Base-by-base conservation (phyloP, 2,113 vertebrate genomes). In the Lutjanus erythropterus region DNA sequence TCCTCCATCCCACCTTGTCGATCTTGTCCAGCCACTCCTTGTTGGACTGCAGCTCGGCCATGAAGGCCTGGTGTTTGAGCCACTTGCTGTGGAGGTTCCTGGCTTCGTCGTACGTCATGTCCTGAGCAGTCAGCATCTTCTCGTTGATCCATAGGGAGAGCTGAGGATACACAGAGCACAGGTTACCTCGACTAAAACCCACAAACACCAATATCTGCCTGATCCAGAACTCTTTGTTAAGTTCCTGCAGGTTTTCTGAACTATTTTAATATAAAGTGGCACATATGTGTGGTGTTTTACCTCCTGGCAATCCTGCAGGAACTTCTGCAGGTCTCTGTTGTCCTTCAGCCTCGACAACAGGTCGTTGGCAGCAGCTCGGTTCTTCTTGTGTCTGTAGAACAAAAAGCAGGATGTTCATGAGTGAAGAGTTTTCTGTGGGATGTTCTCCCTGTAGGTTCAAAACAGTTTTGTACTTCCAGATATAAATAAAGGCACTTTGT, bases 1-100 rank as follows among this genome's bases (percentile, higher is more conserved):
- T 10, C 8, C 44, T 46, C 23, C 31, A 25, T 4, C 49, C 5
- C 8, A 29, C 98, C 97, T 98, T 98, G 89, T 99, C 95, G 69
- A 99, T 98, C 94, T 99, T 97, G 87, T 99, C 97, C 76, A 99
- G 96, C 98, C 98, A 99, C 75, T 99, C 98, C 91, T 99, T 99
- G 92, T 99, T 99, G 91, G 97, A 97, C 83, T 96, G 97, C 44
- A 98, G 96, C 9, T 98, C 97, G 0, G 97, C 97, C 96, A 97
- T 97, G 83, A 97, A 97, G 0, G 97, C 95, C 93, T 97, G 97
- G 93, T 98, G 97, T 92, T 97, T 96, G 81, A 97, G 96, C 97
- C 97, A 97, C 71, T 98, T 98, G 94, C 97, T 98, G 47, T 98
- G 97, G 53, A 99, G 95, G 91, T 99, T 99, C 71, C 98, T 95